Evolutionary conservation across 1,140 invertebrate species (phyloP), one percentile per base, ranked within the genome.

Genomic region (Heterodera schachtii): DNA sequence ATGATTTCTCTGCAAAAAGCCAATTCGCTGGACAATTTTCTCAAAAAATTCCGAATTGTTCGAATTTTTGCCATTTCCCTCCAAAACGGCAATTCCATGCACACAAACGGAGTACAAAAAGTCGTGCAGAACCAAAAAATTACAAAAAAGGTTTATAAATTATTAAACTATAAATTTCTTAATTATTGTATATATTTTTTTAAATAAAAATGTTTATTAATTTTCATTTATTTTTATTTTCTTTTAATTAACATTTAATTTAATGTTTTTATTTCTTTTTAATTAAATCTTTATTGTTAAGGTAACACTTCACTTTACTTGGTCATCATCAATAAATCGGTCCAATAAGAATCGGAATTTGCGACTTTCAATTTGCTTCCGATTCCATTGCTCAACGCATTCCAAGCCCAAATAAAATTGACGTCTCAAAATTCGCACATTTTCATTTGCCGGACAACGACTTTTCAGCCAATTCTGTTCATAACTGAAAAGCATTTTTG

Each of bases 1-100:
- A 83, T 88, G 87, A 44, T 87, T 88, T 70, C 78, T 84, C 44
- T 89, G 86, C 44, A 88, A 84, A 47, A 88, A 74, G 67, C 87
- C 87, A 70, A 89, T 87, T 49, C 87, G 66, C 11, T 83, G 67
- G 46, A 84, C 84, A 76, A 88, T 89, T n/a, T 79, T 81, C 66
- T 84, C 78, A 19, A 87, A 81, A 16, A 82, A 84, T 16, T 84
- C 71, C 31, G 70, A 47, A 21, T 84, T 75, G 16, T 75, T 75
- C 67, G 47, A 21, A 41, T 83, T 71, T 31, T 79, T 69, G 64
- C 69, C 21, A 0, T 60, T 81, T 69, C 84, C 83, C 70, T 78
- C 83, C 31, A 88, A 74, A 3, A 88, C 74, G 9, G 86, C 87
- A 46, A 88, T 84, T 78, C 87, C 87, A 82, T 88, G 84, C 21